Evolutionary conservation across 2,888 invertebrate genomes (phyloP), one percentile per base, ranked within the genome.

Genomic region (Hofmannophila pseudospretella): DNA sequence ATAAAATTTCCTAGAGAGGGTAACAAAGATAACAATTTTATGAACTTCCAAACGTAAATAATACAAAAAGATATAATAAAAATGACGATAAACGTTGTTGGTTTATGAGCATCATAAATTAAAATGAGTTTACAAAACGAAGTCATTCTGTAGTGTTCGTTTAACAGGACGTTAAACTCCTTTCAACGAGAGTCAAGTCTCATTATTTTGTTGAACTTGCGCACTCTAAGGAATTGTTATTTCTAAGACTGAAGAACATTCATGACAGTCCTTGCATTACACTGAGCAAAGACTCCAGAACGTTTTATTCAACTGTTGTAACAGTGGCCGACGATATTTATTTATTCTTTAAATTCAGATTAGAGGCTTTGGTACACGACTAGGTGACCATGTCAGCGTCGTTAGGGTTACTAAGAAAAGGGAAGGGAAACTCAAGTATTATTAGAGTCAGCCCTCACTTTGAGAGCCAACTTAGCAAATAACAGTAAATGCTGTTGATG

Each of bases 31-130:
- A 28, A 28, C 8, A n/a, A 28, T 28, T 28, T 28, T 28, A 30
- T 16, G 16, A 16, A 9, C 9, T 14, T 16, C 28, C 28, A 12
- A 16, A 16, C 16, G 16, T 16, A 28, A 28, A 28, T 5, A 9
- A 28, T 12, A 28, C 28, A 28, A 28, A 28, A 11, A 11, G 14
- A 16, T 30, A 7, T n/a, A n/a, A 30, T 30, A 30, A 30, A 30
- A 30, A 30, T 30, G 14, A 30, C 14, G 29, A 16, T 30, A 16
- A 30, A 30, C 29, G 16, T 5, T 4, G 29, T 16, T 16, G 8
- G 14, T 16, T 30, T 30, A 30, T 30, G 12, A 16, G 29, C 16
- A 30, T 16, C 16, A 30, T 12, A 30, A 16, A 30, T 30, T 16
- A 16, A 30, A 30, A 16, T 30, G 16, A 30, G 8, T 30, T 30